Base-by-base conservation (phyloP, 2,113 vertebrate genomes). In the Riparia riparia region DNA sequence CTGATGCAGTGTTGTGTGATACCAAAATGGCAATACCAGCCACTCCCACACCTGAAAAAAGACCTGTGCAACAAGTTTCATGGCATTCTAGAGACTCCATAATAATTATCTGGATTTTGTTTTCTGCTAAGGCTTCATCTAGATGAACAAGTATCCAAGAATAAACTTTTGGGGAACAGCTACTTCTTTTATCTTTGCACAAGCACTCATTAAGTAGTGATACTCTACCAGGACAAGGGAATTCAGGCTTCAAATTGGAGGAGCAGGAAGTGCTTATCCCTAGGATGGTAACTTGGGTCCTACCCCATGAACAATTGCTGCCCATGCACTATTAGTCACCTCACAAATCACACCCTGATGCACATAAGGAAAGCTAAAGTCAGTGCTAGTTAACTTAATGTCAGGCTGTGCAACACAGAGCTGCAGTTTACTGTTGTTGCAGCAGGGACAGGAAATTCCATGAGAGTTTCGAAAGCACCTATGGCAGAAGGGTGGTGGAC, bases 381-480 rank as follows among this genome's bases (percentile, higher is more conserved):
- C 63, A 44, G n/a, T 54, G 76, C 42, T 58, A 50, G 68, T 69
- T 90, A 86, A 53, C 32, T 83, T 96, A 93, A 83, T 73, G 64
- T 29, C 41, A 85, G 94, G 88, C 45, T 96, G 74, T 9, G 63
- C 60, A 50, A 66, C 2, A 4, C 0, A 76, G 37, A 82, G 39
- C 11, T 57, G 58, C 44, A 93, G 39, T 42, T 68, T 45, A 34
- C 28, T 76, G 49, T 13, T 85, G 58, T 44, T 78, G 64, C 56
- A 92, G 80, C 82, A 77, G 26, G 39, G 56, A 95, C 95, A 95
- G 95, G 95, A 97, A 97, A 96, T 95, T 78, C 96, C 95, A 91
- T 56, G 9, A 71, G 39, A 87, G 78, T 82, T 92, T 70, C 73
- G 60, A 70, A 58, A 93, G 74, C 49, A 89, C 84, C 51, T 86